These are phyloP conservation scores for crab-eating macaque (Macaca fascicularis) DNA, from an alignment of 2,113 vertebrate species.

Conservation along the genomic window DNA sequence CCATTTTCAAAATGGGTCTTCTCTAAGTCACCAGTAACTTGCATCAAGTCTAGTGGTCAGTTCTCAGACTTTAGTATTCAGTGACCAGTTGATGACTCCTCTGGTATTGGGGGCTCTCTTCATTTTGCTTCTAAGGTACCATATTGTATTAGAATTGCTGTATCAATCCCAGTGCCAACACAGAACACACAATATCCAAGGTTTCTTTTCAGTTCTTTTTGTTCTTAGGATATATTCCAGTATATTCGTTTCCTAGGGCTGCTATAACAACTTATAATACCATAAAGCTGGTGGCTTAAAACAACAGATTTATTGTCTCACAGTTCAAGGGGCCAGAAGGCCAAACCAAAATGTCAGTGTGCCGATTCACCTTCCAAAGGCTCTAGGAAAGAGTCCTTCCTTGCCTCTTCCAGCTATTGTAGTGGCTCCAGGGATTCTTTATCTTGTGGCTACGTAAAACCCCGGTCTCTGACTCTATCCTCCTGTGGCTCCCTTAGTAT, in stretches of 20 bases:
- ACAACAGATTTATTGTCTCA: neutral
- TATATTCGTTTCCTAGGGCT: neutral
- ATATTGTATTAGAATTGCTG: neutral
- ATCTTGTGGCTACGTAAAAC: neutral
- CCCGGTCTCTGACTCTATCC: neutral
- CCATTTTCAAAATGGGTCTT: neutral
- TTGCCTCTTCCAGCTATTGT: neutral
- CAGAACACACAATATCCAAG: neutral
- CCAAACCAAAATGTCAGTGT: neutral
- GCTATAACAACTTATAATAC: neutral
- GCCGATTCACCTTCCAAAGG: neutral
- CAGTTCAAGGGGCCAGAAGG: neutral
- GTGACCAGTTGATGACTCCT: neutral
- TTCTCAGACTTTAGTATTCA: neutral
- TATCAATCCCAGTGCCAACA: neutral
- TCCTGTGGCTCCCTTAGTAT: neutral
- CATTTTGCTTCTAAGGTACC: neutral
- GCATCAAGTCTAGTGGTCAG: neutral
- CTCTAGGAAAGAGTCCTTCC: neutral
- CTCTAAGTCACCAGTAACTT: neutral
- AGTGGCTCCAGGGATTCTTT: neutral
- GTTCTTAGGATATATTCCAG: neutral
- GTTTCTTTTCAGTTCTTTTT: conserved; percentile 14
- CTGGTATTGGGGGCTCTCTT: neutral
- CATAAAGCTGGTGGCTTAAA: neutral